These are phyloP conservation scores for Mormyrus iriodes DNA, from an alignment of 2,113 vertebrate genomes.

Conservation along the genomic window DNA sequence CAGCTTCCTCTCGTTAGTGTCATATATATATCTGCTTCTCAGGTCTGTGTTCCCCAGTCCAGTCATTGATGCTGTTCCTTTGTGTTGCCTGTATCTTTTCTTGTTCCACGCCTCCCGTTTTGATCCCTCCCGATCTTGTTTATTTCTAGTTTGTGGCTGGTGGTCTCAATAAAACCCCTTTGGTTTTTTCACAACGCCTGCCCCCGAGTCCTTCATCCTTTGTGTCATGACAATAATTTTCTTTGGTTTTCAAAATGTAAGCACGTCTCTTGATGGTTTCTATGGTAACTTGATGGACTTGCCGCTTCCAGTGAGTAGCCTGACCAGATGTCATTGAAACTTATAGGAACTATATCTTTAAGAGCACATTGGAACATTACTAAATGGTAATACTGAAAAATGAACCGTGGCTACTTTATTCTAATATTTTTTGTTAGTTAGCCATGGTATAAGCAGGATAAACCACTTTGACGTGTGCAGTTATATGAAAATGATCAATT, in stretches of 20 bases:
- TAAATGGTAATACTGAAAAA: not conserved
- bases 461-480: not conserved
- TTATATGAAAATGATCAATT: not conserved
- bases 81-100: not conserved
- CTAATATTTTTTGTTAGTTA: not conserved
- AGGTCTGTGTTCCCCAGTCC: not conserved
- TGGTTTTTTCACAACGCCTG: not conserved
- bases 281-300: not conserved
- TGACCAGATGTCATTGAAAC: not conserved
- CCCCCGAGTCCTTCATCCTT: not conserved
- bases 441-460: too few species aligned
- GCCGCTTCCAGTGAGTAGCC: not conserved
- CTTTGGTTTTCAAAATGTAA: not conserved
- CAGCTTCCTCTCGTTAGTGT: not conserved
- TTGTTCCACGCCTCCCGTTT: not conserved
- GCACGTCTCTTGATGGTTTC: not conserved
- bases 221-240: not conserved
- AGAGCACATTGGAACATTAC: not conserved
- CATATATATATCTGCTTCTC: not conserved
- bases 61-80: not conserved
- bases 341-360: not conserved
- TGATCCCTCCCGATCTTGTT: not conserved
- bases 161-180: not conserved
- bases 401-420: not conserved
- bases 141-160: not conserved